phyloP scores from a whole-genome alignment of 2,888 invertebrate species.

The Xanthorhoe designata region DNA sequence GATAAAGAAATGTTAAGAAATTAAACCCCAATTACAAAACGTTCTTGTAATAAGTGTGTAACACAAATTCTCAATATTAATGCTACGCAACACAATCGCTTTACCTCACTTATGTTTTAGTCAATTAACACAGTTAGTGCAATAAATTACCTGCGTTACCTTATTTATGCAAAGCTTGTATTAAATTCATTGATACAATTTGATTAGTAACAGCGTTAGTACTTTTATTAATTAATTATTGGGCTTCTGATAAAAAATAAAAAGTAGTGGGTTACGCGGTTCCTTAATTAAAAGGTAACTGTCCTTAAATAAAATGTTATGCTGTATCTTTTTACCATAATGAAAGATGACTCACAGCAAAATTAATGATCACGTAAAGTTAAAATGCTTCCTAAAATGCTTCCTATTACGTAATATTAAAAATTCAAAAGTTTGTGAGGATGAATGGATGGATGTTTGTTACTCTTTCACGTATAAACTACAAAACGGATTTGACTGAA shows the following conservation, averaged over 20 bases:
- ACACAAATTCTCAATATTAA: constrained; percentile 19
- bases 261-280: not conserved
- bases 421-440: no score
- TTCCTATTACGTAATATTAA: no score
- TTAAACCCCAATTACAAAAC: constrained; percentile 26
- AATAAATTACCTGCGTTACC: not conserved
- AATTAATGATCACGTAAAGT: no score
- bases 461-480: no score
- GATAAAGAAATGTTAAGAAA: constrained; percentile 30
- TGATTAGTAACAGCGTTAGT: constrained; percentile 2
- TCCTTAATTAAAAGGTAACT: not conserved
- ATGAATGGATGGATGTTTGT: no score
- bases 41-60: constrained; percentile 21
- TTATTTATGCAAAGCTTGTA: constrained; percentile 9
- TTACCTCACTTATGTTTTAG: not conserved
- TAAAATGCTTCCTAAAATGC: no score
- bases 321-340: no score
- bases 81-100: not conserved
- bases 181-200: not conserved
- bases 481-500: no score
- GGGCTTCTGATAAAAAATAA: not conserved
- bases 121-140: constrained; percentile 1
- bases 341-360: no score
- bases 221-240: constrained; percentile 1
- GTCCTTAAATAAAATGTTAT: no score